Base-by-base conservation (phyloP, 2,888 invertebrate species). In the Drosophila histrio region DNA sequence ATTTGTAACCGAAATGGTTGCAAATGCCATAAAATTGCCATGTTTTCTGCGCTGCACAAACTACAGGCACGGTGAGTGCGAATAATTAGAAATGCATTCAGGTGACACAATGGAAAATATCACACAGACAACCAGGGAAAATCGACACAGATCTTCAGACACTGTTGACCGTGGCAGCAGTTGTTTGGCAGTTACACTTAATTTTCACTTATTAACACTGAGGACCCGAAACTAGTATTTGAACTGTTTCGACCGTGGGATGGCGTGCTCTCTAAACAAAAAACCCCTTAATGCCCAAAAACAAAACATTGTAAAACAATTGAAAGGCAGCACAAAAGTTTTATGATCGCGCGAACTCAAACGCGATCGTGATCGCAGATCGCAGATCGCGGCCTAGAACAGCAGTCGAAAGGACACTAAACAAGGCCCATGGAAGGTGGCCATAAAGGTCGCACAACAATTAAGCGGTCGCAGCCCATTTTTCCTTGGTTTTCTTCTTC, bases 211-310 rank as follows among this genome's bases (percentile, higher is more conserved):
- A 84, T 84, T 81, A 80, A 83, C 66, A 64, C 54, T 65, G 21
- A 61, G 59, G 58, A 47, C 38, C 15, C 24, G 21, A 9, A 15
- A 22, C 15, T n/a, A n/a, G 9, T 50, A 13, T 15, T 5, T 38
- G 26, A 79, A 70, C 70, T 77, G 69, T 60, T 70, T 71, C 66
- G 63, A 30, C 19, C 28, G 34, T 36, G 47, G 53, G 36, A 34
- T 46, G 62, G 36, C 36, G 41, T 66, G 67, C 65, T 72, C 47
- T 65, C 46, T 56, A 84, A 88, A 84, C 84, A 88, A 88, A 84
- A 87, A 87, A 87, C 88, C 87, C 87, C 89, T 89, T 87, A 83
- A 76, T 80, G 67, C 71, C 70, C 77, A 56, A 66, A 70, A 66
- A 68, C 72, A 87, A 79, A 80, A 77, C 72, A 76, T 78, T 76